Evolutionary conservation across 2,888 invertebrate species (phyloP).

Genomic region (Meloe dianella): DNA sequence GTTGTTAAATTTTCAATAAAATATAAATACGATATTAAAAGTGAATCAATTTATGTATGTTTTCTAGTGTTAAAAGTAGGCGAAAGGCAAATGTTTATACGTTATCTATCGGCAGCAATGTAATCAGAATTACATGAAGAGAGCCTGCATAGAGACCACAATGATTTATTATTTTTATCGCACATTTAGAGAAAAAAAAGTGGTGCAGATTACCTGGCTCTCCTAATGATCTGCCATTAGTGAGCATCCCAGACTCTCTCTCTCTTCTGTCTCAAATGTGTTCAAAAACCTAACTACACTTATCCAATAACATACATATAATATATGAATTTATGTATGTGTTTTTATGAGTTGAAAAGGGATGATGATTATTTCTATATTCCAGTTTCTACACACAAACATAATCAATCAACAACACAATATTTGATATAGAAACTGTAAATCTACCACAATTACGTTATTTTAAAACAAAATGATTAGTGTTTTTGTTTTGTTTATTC

Average conservation of each 20-base stretch:
- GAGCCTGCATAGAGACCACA: constrained; percentile 52
- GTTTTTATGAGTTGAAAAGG: too few species aligned
- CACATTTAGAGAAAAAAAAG: constrained; percentile 52
- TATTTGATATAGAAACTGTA: not conserved
- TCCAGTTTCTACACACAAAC: not conserved
- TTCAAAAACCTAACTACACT: constrained; percentile 47
- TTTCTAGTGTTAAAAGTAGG: not conserved
- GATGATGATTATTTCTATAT: not conserved
- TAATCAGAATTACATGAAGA: constrained; percentile 52
- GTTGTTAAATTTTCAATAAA: too few species aligned
- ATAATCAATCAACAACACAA: not conserved
- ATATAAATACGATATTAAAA: not conserved
- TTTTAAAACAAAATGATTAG: too few species aligned
- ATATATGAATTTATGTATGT: not conserved
- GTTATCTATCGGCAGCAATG: constrained; percentile 44
- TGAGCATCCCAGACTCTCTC: constrained; percentile 39
- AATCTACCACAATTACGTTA: too few species aligned
- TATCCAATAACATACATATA: constrained; percentile 33
- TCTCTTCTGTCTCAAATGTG: constrained; percentile 43
- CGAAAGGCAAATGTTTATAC: not conserved
- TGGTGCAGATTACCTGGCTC: constrained; percentile 57
- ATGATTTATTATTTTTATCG: constrained; percentile 61
- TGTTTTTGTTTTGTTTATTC: too few species aligned
- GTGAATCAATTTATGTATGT: too few species aligned
- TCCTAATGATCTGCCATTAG: constrained; percentile 61